phyloP scores from a whole-genome alignment of 2,797 vertebrate genomes.

The Delichon dasypus region DNA sequence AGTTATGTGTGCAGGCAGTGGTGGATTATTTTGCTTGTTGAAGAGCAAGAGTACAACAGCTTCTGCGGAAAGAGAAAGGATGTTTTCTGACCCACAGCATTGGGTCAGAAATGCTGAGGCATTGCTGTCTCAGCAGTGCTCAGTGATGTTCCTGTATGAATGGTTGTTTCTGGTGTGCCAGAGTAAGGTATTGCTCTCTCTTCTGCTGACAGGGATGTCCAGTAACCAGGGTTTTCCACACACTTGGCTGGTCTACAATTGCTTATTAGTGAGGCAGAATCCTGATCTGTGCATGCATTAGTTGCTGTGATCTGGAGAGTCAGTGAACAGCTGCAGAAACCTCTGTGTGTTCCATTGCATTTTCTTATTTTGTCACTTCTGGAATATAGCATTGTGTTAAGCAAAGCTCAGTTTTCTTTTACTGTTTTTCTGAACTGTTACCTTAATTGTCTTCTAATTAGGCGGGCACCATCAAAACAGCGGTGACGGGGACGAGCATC shows the following conservation, averaged over 20 bases:
- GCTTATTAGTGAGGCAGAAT: background rate
- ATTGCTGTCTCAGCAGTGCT: background rate
- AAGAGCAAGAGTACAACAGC: background rate
- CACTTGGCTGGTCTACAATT: background rate
- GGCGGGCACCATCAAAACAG: slow-evolving; percentile 89
- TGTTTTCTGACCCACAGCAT: background rate
- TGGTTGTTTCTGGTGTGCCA: background rate
- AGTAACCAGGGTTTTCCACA: background rate
- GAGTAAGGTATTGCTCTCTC: background rate
- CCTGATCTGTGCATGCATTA: accelerated
- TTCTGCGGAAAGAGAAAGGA: background rate
- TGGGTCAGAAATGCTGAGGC: no score
- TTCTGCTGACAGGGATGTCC: background rate
- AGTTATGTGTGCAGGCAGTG: background rate
- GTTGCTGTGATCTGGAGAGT: background rate
- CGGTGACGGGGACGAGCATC: slow-evolving; percentile 85
- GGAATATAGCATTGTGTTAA: background rate
- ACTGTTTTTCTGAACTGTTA: background rate
- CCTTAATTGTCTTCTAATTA: slow-evolving; percentile 68
- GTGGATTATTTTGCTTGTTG: background rate
- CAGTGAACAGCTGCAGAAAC: background rate
- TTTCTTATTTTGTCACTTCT: background rate
- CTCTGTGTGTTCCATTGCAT: background rate
- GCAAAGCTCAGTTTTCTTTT: background rate
- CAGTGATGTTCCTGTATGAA: background rate